phyloP scores from a whole-genome alignment of 53 echinoderm and acorn worm species.

The Apostichopus leukothele region DNA sequence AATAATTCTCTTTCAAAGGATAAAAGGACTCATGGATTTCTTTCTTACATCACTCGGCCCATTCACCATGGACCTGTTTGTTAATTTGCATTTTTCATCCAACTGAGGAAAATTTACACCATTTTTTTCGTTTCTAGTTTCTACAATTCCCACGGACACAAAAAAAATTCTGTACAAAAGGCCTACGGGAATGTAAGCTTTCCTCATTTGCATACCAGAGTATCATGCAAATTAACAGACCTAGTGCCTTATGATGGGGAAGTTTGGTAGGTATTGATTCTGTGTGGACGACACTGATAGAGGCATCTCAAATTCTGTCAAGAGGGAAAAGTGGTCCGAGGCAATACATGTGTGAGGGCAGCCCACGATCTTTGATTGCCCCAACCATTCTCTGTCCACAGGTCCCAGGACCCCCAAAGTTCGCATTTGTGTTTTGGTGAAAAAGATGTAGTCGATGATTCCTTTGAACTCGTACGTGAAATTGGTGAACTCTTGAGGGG shows the following conservation, averaged over 20 bases:
- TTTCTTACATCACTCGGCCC: background rate
- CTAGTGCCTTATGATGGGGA: slow-evolving; percentile 38
- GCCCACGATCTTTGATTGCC: slow-evolving; percentile 84
- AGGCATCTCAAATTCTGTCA: slow-evolving; percentile 98
- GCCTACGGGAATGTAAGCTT: slow-evolving; percentile 20
- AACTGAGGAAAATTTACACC: slow-evolving; percentile 32
- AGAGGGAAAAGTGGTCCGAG: slow-evolving; percentile 94
- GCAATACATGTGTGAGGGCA: slow-evolving; percentile 91
- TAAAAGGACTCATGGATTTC: slow-evolving; percentile 6
- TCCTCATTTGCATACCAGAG: slow-evolving; percentile 24
- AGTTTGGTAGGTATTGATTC: slow-evolving; percentile 33
- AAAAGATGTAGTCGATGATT: slow-evolving; percentile 95
- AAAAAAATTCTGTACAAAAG: slow-evolving; percentile 5
- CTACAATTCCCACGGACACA: background rate
- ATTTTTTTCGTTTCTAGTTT: background rate
- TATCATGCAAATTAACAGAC: slow-evolving; percentile 28
- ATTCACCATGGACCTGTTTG: background rate
- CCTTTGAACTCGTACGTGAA: slow-evolving; percentile 99
- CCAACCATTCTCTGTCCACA: slow-evolving; percentile 86
- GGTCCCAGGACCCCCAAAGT: slow-evolving; percentile 83
- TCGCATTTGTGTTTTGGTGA: slow-evolving; percentile 72
- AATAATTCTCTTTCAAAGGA: slow-evolving; percentile 43
- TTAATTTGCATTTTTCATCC: slow-evolving; percentile 17
- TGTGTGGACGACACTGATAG: slow-evolving; percentile 53
- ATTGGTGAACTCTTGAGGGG: slow-evolving; percentile 91